phyloP scores from a whole-genome alignment of 2,888 invertebrate genomes.

The Melanophora roralis region DNA sequence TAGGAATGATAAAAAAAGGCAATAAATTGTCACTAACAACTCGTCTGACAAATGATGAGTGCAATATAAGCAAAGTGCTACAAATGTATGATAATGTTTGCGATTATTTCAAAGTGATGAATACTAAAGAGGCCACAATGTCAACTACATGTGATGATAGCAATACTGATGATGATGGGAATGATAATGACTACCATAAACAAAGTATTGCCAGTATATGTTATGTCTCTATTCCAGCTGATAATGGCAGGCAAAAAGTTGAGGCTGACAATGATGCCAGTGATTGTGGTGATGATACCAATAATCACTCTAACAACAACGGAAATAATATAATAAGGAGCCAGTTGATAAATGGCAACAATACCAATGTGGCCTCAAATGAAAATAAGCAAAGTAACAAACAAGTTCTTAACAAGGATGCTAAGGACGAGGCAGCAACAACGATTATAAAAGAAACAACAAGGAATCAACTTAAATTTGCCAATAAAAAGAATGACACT shows the following conservation, averaged over 20 bases:
- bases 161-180: slow-evolving; percentile 41
- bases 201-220: slow-evolving; percentile 56
- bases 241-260: slow-evolving; percentile 70
- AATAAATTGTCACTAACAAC: slow-evolving; percentile 46
- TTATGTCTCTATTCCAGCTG: slow-evolving; percentile 54
- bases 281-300: slow-evolving; percentile 61
- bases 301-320: slow-evolving; percentile 64
- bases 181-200: slow-evolving; percentile 69
- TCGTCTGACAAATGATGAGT: slow-evolving; percentile 55
- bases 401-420: slow-evolving; percentile 65
- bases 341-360: slow-evolving; percentile 78
- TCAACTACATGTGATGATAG: slow-evolving; percentile 62
- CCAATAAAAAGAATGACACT: slow-evolving; percentile 55
- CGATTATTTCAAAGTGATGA: slow-evolving; percentile 63
- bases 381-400: slow-evolving; percentile 71
- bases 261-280: slow-evolving; percentile 60
- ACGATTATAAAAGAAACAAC: slow-evolving; percentile 25
- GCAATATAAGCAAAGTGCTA: slow-evolving; percentile 20
- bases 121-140: slow-evolving; percentile 54
- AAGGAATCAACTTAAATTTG: slow-evolving; percentile 56
- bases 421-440: slow-evolving; percentile 74
- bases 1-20: slow-evolving; percentile 1
- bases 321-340: slow-evolving; percentile 42
- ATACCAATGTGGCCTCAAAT: slow-evolving; percentile 79
- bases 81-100: slow-evolving; percentile 57